Evolutionary conservation across 2,113 vertebrate genomes (phyloP).

Genomic region (Aptenodytes forsteri): DNA sequence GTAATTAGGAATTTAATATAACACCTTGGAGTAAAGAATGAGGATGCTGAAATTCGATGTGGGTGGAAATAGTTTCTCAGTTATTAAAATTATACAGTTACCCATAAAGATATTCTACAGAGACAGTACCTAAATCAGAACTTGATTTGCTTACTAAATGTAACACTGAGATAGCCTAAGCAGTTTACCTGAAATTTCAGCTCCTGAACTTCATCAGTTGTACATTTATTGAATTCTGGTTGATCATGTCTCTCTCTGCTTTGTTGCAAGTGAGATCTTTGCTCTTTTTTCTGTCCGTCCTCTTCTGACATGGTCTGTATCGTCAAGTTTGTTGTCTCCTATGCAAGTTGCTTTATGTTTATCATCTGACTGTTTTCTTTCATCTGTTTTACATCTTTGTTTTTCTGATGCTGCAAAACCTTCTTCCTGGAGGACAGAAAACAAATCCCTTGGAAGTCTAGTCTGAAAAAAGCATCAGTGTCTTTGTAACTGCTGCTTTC

Average conservation of each 20-base stretch:
- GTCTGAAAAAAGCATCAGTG: background rate
- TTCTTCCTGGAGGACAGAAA: conserved; percentile 54
- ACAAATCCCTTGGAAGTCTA: background rate
- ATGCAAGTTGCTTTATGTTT: background rate
- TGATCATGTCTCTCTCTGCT: background rate
- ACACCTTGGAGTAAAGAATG: background rate
- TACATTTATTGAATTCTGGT: background rate
- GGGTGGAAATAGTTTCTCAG: background rate
- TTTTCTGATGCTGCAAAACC: background rate
- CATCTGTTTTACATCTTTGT: background rate
- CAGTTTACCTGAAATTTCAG: background rate
- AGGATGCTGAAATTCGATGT: background rate
- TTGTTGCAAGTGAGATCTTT: background rate
- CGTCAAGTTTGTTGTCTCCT: background rate
- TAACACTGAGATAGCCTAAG: background rate
- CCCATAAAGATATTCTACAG: background rate
- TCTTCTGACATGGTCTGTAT: background rate
- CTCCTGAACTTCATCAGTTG: background rate
- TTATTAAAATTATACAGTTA: background rate
- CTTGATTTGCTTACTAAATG: background rate
- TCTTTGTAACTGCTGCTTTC: background rate
- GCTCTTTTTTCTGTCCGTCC: background rate
- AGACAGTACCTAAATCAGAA: background rate
- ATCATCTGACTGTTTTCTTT: background rate
- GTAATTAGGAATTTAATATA: background rate